phyloP scores from a whole-genome alignment of 2,113 vertebrate species.

The Labeo rohita region DNA sequence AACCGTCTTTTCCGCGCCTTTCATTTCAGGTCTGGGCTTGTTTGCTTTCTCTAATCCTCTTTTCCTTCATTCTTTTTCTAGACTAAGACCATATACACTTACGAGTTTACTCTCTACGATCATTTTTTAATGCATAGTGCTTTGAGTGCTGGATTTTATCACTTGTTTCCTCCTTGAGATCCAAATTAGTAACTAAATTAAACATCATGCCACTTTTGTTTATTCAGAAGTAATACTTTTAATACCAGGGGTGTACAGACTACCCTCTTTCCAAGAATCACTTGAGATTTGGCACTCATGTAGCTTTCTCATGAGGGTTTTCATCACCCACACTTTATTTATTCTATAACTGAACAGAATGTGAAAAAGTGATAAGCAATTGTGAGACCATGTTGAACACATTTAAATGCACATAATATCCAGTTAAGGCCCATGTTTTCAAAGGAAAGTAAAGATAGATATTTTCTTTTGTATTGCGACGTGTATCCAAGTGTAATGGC shows the following conservation, averaged over 20 bases:
- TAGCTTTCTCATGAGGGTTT: too few species aligned
- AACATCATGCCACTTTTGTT: too few species aligned
- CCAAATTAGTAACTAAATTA: neutral
- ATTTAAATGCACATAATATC: too few species aligned
- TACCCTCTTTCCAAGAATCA: too few species aligned
- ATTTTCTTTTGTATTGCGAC: neutral
- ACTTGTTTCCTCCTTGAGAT: neutral
- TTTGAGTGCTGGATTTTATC: neutral
- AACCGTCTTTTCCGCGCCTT: neutral
- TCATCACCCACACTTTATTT: too few species aligned
- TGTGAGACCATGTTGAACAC: too few species aligned
- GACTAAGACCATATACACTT: neutral
- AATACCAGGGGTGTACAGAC: too few species aligned
- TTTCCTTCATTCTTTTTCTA: neutral
- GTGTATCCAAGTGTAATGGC: neutral
- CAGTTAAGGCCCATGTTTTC: neutral
- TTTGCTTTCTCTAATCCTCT: constrained; percentile 8
- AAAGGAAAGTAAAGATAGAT: neutral
- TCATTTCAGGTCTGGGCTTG: constrained; percentile 5
- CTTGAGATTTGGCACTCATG: too few species aligned
- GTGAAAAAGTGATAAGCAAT: too few species aligned
- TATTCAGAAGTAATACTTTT: too few species aligned
- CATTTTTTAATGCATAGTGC: neutral
- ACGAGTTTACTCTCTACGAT: neutral
- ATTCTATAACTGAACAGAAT: too few species aligned